phyloP scores from a whole-genome alignment of 1,140 invertebrate genomes.

The Lepidurus apus region DNA sequence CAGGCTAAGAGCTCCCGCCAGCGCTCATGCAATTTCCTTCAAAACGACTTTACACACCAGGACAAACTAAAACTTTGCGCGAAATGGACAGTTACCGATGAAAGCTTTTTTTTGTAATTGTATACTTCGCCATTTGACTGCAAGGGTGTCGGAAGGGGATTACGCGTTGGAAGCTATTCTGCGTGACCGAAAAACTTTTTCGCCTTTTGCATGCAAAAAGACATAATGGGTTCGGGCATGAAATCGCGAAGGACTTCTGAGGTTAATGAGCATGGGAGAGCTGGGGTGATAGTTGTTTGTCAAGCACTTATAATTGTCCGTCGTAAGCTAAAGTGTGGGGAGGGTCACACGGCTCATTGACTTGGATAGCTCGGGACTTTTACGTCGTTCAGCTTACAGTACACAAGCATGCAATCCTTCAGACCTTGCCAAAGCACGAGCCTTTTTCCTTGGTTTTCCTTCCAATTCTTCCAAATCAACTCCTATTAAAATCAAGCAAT shows the following conservation, averaged over 20 bases:
- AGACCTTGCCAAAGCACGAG: no score
- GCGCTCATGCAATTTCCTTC: background rate
- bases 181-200: no score
- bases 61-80: background rate
- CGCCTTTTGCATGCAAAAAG: no score
- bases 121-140: background rate
- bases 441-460: no score
- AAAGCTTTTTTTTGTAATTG: constrained; percentile 6
- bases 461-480: no score
- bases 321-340: constrained; percentile 12
- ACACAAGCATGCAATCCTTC: constrained; percentile 14
- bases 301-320: constrained; percentile 17
- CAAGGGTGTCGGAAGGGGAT: no score
- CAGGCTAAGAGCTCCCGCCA: background rate
- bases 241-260: no score
- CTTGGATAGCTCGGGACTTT: constrained; percentile 13
- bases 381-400: background rate
- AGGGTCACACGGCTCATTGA: constrained; percentile 12
- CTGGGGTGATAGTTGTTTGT: constrained; percentile 6
- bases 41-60: background rate
- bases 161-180: no score
- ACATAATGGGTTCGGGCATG: no score
- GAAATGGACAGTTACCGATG: background rate
- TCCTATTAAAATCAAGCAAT: no score
- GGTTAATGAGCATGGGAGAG: background rate